These are phyloP conservation scores for Aphelenchoides bicaudatus DNA, from an alignment of 2,888 invertebrate species.

Conservation along the genomic window DNA sequence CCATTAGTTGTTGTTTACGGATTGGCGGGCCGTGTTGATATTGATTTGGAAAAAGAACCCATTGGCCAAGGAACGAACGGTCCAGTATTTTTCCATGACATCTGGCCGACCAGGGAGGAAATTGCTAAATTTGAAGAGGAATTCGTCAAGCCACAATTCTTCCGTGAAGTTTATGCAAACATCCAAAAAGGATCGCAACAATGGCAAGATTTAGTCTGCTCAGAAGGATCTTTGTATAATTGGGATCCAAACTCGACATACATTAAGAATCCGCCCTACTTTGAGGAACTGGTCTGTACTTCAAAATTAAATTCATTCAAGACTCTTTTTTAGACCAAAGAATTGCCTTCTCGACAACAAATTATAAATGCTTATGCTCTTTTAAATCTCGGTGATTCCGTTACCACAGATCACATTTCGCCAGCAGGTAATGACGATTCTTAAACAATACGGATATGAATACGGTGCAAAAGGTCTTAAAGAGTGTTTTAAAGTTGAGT, in stretches of 20 bases:
- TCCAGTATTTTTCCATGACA: constrained; percentile 71
- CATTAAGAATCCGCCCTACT: constrained; percentile 93
- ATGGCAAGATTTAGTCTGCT: constrained; percentile 80
- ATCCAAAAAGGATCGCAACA: constrained; percentile 73
- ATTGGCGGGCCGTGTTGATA: constrained; percentile 85
- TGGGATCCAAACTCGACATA: constrained; percentile 89
- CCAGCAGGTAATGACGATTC: too few species aligned
- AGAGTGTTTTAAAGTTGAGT: too few species aligned
- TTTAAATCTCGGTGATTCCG: constrained; percentile 85
- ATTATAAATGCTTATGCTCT: constrained; percentile 77
- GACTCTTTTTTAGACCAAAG: not conserved
- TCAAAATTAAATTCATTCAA: too few species aligned
- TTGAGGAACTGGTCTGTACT: constrained; percentile 74
- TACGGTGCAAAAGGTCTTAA: too few species aligned
- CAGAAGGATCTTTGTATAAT: constrained; percentile 77
- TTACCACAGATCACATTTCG: constrained; percentile 97
- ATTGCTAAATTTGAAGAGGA: constrained; percentile 77
- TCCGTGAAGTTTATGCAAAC: constrained; percentile 66
- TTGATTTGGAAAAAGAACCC: constrained; percentile 87
- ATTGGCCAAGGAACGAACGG: constrained; percentile 65
- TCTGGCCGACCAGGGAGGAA: constrained; percentile 88
- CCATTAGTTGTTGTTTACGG: constrained; percentile 94
- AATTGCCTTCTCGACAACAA: constrained; percentile 59
- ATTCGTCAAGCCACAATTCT: constrained; percentile 91
- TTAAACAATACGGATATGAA: too few species aligned